phyloP scores from a whole-genome alignment of 2,888 invertebrate genomes.

The Melanargia galathea region DNA sequence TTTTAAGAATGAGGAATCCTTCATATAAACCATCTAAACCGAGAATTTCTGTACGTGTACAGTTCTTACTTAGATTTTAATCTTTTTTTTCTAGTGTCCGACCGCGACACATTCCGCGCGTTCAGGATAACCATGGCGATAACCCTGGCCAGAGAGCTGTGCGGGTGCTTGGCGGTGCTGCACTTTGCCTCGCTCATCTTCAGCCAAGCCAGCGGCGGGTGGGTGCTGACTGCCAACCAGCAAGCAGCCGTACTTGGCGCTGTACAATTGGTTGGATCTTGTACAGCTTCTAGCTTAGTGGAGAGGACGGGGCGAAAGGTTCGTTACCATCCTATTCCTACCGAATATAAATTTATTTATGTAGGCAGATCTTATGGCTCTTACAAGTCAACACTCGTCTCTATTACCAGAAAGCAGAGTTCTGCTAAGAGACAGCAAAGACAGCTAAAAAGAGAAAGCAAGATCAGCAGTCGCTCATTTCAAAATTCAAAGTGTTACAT shows the following conservation, averaged over 20 bases:
- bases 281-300: slow-evolving; percentile 68
- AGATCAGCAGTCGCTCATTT: too few species aligned
- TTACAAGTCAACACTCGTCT: too few species aligned
- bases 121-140: slow-evolving; percentile 80
- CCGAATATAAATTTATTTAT: too few species aligned
- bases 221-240: slow-evolving; percentile 67
- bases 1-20: too few species aligned
- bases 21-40: too few species aligned
- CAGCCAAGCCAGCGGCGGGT: slow-evolving; percentile 56
- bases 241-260: slow-evolving; percentile 67
- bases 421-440: too few species aligned
- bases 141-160: slow-evolving; percentile 69
- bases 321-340: too few species aligned
- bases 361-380: too few species aligned
- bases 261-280: slow-evolving; percentile 70
- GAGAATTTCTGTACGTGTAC: too few species aligned
- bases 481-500: too few species aligned
- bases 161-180: slow-evolving; percentile 73
- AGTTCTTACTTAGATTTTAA: background rate
- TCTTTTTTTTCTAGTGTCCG: slow-evolving; percentile 54
- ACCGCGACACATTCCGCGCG: slow-evolving; percentile 70
- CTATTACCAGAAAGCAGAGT: too few species aligned
- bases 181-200: slow-evolving; percentile 78
- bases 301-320: slow-evolving; percentile 75
- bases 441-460: too few species aligned